Evolutionary conservation across 2,113 vertebrate genomes (phyloP).

Genomic region (Callithrix jacchus): DNA sequence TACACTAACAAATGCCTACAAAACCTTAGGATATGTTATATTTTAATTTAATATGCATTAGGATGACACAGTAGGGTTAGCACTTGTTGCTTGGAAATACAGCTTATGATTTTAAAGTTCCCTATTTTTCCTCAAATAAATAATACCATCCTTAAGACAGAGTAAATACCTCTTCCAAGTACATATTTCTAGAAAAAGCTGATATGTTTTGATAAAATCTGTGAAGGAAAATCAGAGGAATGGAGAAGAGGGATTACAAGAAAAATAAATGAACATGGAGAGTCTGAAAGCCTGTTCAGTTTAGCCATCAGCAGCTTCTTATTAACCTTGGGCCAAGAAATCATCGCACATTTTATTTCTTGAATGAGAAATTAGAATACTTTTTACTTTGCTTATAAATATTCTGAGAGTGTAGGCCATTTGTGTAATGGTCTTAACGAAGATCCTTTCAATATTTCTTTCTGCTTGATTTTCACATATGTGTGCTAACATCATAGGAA

Average conservation of each 20-base stretch:
- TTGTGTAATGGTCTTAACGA: slow-evolving; percentile 41
- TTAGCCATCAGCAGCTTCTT: background rate
- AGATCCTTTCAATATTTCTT: slow-evolving; percentile 49
- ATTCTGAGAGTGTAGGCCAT: slow-evolving; percentile 38
- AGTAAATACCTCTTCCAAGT: background rate
- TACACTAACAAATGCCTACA: background rate
- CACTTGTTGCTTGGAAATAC: background rate
- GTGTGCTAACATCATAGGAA: slow-evolving; percentile 38
- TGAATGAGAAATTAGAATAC: background rate
- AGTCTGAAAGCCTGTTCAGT: background rate
- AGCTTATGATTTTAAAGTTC: background rate
- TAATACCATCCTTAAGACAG: background rate
- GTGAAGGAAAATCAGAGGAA: background rate
- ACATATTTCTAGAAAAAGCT: background rate
- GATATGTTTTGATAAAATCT: background rate
- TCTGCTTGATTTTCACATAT: slow-evolving; percentile 50
- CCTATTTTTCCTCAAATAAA: background rate
- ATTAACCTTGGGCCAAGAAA: background rate
- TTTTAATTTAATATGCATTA: background rate
- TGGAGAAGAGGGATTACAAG: background rate
- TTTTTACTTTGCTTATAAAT: slow-evolving; percentile 39
- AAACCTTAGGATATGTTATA: background rate
- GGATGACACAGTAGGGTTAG: background rate
- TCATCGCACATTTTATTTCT: background rate
- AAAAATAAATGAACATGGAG: background rate